Base-by-base conservation (phyloP, 2,888 invertebrate genomes). In the Tenthredo scrophulariae region DNA sequence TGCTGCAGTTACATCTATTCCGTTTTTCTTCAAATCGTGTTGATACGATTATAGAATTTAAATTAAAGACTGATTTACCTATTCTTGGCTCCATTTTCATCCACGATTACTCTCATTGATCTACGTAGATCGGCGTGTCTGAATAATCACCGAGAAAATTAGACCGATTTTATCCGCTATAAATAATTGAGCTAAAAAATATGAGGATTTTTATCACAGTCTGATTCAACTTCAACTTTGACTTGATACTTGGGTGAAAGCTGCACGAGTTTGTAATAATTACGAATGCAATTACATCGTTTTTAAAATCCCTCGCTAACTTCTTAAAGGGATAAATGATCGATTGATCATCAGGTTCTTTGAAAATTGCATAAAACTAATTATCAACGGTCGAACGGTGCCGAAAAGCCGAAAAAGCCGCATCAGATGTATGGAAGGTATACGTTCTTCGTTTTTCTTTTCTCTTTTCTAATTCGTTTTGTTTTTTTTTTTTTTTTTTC, bases 381-480 rank as follows among this genome's bases (percentile, higher is more conserved):
- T 67, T 67, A 67, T 33, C 29, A 33, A 67, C 33, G 67, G 33
- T 33, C 1, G 4, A 6, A 33, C 13, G 33, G 33, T 67, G 33
- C 5, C 5, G 5, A 22, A 13, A 62, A 22, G 1, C 13, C n/a
- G 9, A 37, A 37, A 72, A 72, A 15, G 37, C 9, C 18, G 7
- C n/a, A 10, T 37, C n/a, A 37, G 10, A 7, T 10, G 2, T 7
- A 22, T 40, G 70, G 0, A 40, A 37, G 7, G 40, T 22, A 18
- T 7, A 10, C 1, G 22, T 10, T 62, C 22, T 70, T 7, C n/a
- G 18, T 37, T 33, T 10, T 1, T 37, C 13, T 72, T 1, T 37
- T 72, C 46, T n/a, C 37, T 40, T n/a, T 43, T 43, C 7, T 74
- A 43, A 72, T 74, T 43, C 22, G 10, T 70, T 70, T 74, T 72